A percentile compares a stretch with the other conserved stretches of the same genome.
Conservation (phyloP, 2,888 invertebrate species). For the Troides helena region DNA sequence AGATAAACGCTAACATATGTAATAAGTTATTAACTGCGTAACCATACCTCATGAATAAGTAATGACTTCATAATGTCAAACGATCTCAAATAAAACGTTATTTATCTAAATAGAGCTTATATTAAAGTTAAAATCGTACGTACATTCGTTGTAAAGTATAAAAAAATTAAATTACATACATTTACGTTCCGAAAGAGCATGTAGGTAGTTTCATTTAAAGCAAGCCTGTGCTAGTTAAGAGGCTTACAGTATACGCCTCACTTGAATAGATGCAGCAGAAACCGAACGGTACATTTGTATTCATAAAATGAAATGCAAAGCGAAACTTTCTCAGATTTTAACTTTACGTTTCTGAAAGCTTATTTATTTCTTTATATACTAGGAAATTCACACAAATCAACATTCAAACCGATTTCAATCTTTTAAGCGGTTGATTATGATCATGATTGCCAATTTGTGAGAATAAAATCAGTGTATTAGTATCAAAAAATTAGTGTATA, state of each 20-base stretch:
- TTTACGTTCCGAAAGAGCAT: not conserved
- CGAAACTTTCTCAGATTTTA: not conserved
- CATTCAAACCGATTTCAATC: too few relatives aligned
- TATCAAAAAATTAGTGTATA: too few relatives aligned
- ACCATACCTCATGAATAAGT: too few relatives aligned
- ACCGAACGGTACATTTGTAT: constrained; percentile 1
- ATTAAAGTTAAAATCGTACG: not conserved
- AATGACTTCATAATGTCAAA: too few relatives aligned
- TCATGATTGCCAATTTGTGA: too few relatives aligned
- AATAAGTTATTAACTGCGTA: too few relatives aligned
- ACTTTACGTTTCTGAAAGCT: not conserved
- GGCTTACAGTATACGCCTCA: constrained; percentile 1
- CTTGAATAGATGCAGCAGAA: constrained; percentile 3
- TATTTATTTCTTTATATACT: not conserved
- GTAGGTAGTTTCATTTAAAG: not conserved
- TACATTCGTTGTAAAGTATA: not conserved
- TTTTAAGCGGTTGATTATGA: too few relatives aligned
- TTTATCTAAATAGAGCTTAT: too few relatives aligned
- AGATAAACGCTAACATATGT: too few relatives aligned
- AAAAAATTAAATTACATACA: not conserved
- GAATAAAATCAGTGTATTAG: too few relatives aligned
- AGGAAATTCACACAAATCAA: too few relatives aligned
- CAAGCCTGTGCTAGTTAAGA: not conserved
- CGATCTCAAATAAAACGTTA: too few relatives aligned
- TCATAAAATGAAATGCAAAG: constrained; percentile 1